Evolutionary conservation across 2,113 vertebrate species (phyloP).

Genomic region (Agapornis roseicollis): DNA sequence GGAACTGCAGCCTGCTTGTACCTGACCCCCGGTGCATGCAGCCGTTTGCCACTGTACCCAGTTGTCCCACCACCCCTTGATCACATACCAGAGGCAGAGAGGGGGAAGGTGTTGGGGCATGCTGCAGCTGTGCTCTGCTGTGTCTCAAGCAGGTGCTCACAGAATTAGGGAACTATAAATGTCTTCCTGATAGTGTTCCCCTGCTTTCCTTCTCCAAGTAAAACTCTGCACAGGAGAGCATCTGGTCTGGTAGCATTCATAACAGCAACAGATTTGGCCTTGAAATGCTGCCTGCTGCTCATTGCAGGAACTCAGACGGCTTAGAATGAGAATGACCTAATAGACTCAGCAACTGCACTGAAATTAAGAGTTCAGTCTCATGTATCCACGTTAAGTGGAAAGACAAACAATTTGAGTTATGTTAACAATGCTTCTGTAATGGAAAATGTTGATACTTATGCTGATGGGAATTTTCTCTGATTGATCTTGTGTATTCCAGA

Average conservation of each 20-base stretch:
- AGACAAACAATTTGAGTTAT: neutral
- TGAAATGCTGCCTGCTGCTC: neutral
- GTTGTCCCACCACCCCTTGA: neutral
- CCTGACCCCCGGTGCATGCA: neutral
- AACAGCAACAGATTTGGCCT: neutral
- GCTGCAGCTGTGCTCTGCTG: neutral
- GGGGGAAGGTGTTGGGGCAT: neutral
- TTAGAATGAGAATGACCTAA: neutral
- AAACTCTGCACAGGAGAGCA: neutral
- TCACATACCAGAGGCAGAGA: neutral
- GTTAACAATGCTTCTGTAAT: neutral
- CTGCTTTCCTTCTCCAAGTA: neutral
- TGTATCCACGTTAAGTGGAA: neutral
- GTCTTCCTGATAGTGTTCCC: neutral
- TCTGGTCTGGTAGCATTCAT: neutral
- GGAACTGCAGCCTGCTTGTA: neutral
- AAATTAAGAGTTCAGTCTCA: neutral
- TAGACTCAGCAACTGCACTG: neutral
- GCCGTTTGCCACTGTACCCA: neutral
- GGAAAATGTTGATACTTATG: neutral
- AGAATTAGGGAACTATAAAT: conserved; percentile 16
- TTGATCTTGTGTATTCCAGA: conserved; percentile 9
- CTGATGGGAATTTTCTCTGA: conserved; percentile 8
- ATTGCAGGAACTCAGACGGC: neutral
- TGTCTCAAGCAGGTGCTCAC: neutral